Evolutionary conservation across 2,113 vertebrate species (phyloP).

Genomic region (Oncorhynchus kisutch): DNA sequence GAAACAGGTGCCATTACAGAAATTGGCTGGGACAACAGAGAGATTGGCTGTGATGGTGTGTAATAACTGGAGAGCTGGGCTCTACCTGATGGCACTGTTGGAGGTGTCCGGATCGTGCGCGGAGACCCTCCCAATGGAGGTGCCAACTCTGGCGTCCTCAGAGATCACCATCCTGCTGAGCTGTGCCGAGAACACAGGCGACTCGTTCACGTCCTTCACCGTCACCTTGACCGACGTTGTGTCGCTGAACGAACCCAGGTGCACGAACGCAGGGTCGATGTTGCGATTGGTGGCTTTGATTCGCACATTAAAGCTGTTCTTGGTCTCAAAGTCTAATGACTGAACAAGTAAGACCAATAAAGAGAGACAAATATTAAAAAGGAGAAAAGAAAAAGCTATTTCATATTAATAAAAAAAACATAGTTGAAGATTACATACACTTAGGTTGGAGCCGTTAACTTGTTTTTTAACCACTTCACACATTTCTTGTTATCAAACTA

Average conservation of each 20-base stretch:
- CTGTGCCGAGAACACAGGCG: slow-evolving; percentile 80
- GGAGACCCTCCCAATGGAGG: slow-evolving; percentile 86
- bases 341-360: slow-evolving; percentile 38
- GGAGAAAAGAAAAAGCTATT: too few species aligned
- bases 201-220: slow-evolving; percentile 92
- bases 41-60: neutral
- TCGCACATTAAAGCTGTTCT: slow-evolving; percentile 83
- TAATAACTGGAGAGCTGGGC: neutral
- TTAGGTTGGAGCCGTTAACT: too few species aligned
- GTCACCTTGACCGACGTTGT: slow-evolving; percentile 85
- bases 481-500: too few species aligned
- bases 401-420: too few species aligned
- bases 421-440: too few species aligned
- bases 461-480: too few species aligned
- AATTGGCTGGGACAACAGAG: neutral
- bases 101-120: slow-evolving; percentile 90
- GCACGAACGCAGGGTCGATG: slow-evolving; percentile 87
- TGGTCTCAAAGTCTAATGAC: slow-evolving; percentile 93
- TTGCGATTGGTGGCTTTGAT: slow-evolving; percentile 93
- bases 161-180: slow-evolving; percentile 86
- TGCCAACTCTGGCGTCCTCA: slow-evolving; percentile 87
- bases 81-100: slow-evolving; percentile 88
- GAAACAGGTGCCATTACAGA: neutral
- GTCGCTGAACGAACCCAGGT: slow-evolving; percentile 86
- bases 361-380: too few species aligned